Evolutionary conservation across 1,140 invertebrate species (phyloP), one percentile per base, ranked within the genome.

Genomic region (Polypedilum pembai): DNA sequence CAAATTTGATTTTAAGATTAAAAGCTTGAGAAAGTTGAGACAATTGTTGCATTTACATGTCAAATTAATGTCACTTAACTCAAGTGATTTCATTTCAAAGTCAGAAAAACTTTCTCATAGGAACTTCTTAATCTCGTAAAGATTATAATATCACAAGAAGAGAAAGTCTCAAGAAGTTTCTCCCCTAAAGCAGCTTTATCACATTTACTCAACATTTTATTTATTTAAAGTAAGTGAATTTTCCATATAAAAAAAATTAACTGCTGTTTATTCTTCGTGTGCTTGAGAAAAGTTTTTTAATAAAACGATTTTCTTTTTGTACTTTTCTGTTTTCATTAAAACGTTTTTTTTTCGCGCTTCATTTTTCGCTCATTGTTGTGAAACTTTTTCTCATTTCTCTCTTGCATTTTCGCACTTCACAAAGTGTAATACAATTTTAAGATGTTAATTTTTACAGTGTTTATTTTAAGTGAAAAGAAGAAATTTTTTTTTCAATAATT

Each of bases 231-330:
- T n/a, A 56, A 56, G 45, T 56, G 45, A 56, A 56, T 56, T 56
- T 56, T 56, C 45, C n/a, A 56, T 56, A 56, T 56, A 33, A 33
- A 56, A 56, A n/a, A 56, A 56, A 56, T 56, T 56, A 56, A 56
- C 45, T 56, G 45, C 45, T 56, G 3, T 15, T 56, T 12, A n/a
- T 56, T 56, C 12, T 56, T 56, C 45, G 1, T 45, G 41, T 15
- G 12, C 45, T 56, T 56, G 45, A 56, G 45, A n/a, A 56, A 56
- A 56, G 45, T 56, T 56, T 56, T 56, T 56, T 56, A 56, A 56
- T 56, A 56, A 56, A 56, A 56, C n/a, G 8, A 56, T 15, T 56
- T 56, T 45, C 41, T 45, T 56, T n/a, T 45, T 45, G 2, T 45
- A 10, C 1, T 45, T 15, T 56, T 56, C 10, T 56, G n/a, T 56